Base-by-base conservation (phyloP, 2,888 invertebrate genomes). In the Gandaritis pyraliata region DNA sequence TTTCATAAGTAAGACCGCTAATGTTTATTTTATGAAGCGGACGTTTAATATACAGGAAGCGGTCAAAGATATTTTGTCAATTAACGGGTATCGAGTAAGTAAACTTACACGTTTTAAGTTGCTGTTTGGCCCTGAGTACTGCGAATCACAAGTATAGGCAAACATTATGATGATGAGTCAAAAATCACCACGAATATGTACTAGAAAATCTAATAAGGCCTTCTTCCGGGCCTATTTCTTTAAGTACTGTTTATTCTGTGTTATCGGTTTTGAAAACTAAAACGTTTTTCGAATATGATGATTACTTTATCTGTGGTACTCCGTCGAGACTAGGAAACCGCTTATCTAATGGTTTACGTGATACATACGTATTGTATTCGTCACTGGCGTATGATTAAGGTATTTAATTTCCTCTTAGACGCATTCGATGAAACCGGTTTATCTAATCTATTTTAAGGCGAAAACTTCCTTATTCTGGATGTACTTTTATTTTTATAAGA, bases 331-430 rank as follows among this genome's bases (percentile, higher is more conserved):
- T 58, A 59, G 41, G 58, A 53, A 53, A 61, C 36, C 18, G 50
- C 55, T 61, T 56, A 61, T 56, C 47, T 51, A 47, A 52, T 52
- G 38, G 36, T 61, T 57, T 48, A 57, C 52, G 29, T 61, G 61
- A 52, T 56, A 61, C 41, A 52, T 56, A 61, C 41, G 60, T 56
- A 56, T 61, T 47, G 56, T 61, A 33, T 50, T 43, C 38, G 47
- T 58, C 52, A 41, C 39, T 55, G 16, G 41, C 30, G 33, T 33
- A 39, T 46, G 46, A 56, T 51, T 41, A 51, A 45, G 51, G 51
- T 48, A 15, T 30, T n/a, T 46, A n/a, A 23, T 56, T 47, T 51
- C 55, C 46, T 49, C 2, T 41, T 45, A 23, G 36, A 58, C 46
- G 58, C 45, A 13, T 23, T 36, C 50, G 57, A 45, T 50, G 15